phyloP scores from a whole-genome alignment of 2,888 invertebrate genomes.

The Ormyrus thymus region DNA sequence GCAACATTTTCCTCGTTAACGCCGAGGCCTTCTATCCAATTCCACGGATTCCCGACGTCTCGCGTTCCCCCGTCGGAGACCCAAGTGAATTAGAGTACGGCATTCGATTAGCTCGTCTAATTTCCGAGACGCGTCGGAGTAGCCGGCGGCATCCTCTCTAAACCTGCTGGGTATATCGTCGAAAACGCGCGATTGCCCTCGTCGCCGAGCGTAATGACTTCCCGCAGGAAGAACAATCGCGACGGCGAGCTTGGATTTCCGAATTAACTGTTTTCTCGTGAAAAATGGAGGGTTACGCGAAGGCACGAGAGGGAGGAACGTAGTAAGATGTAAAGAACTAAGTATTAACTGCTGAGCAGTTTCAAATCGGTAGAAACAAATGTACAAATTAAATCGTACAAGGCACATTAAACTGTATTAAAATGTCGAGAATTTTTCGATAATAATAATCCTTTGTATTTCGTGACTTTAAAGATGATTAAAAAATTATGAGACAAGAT shows the following conservation, averaged over 20 bases:
- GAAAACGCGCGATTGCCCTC: background rate
- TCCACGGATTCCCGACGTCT: too few species aligned
- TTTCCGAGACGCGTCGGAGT: background rate
- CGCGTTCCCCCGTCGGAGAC: too few species aligned
- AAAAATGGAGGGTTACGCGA: background rate
- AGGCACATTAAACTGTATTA: too few species aligned
- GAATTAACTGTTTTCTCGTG: background rate
- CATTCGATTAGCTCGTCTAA: conserved; percentile 18
- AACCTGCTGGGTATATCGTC: background rate
- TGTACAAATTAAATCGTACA: too few species aligned
- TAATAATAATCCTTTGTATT: too few species aligned
- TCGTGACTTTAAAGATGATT: too few species aligned
- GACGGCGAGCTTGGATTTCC: background rate
- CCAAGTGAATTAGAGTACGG: background rate
- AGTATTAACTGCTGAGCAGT: background rate
- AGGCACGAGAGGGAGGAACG: background rate
- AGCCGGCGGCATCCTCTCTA: background rate
- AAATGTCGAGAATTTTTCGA: too few species aligned
- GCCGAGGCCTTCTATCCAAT: too few species aligned
- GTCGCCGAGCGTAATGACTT: conserved; percentile 13
- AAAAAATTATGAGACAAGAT: too few species aligned
- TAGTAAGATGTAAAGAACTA: background rate
- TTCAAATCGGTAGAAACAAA: background rate
- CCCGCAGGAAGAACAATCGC: conserved; percentile 8
- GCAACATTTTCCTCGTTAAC: too few species aligned